Evolutionary conservation across 1,140 invertebrate species (phyloP), one percentile per base, ranked within the genome.

Genomic region (Parapsyche elsis): DNA sequence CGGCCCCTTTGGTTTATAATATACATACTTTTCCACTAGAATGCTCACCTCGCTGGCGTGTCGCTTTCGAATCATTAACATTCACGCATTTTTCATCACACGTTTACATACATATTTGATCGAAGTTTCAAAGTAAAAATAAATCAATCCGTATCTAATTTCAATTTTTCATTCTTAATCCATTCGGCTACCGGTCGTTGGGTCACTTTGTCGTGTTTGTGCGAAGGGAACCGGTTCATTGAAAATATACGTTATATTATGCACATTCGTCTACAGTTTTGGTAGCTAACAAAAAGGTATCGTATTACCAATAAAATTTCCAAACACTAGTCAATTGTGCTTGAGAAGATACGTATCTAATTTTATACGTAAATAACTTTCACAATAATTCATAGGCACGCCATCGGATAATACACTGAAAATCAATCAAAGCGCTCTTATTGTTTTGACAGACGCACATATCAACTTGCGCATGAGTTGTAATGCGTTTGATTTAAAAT

Each of bases 321-420:
- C 64, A 67, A 67, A 24, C 23, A 30, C 24, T 26, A 9, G 5
- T 67, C 64, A 23, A 67, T 67, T 67, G 64, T 67, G 21, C 2
- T 4, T 14, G 5, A 12, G 10, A 12, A 67, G 64, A 67, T 67
- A 30, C 64, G 26, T 67, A 67, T 67, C 64, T 67, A 67, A 24
- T 23, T 67, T 67, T 24, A 23, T 67, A 67, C 64, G 64, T 67
- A 67, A 67, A 67, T 67, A 30, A 30, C 64, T 67, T 67, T 67
- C 64, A 67, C 64, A 67, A 67, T 67, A 67, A 67, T 67, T 67
- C 64, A 67, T 67, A 67, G 64, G 24, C 24, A 23, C 23, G 64
- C 64, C 24, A 67, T 67, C 64, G 12, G 64, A 67, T 67, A 21
- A 19, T 5, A 26, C 5, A 26, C 0, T 10, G 64, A 67, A 26